phyloP scores from a whole-genome alignment of 2,113 vertebrate species.

The Melanocharis versteri region DNA sequence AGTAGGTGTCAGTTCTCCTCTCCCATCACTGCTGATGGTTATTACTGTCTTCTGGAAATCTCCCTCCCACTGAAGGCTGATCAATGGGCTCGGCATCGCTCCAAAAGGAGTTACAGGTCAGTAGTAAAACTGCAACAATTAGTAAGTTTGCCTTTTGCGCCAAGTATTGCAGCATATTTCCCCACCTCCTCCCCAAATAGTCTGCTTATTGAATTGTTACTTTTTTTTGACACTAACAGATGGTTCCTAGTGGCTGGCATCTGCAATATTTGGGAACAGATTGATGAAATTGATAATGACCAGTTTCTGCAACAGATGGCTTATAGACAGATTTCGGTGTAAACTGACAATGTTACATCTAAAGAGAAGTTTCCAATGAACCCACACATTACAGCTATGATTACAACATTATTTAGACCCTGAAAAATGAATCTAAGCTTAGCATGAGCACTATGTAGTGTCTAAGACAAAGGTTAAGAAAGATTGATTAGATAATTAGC shows the following conservation, averaged over 20 bases:
- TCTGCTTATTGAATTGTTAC: constrained; percentile 56
- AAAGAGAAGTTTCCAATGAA: constrained; percentile 58
- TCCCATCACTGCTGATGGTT: background rate
- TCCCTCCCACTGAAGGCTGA: constrained; percentile 11
- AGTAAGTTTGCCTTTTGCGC: background rate
- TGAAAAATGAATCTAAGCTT: constrained; percentile 54
- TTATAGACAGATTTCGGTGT: constrained; percentile 55
- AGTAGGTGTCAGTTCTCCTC: background rate
- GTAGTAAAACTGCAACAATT: background rate
- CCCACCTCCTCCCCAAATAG: background rate
- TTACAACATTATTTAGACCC: constrained; percentile 45
- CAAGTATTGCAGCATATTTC: background rate
- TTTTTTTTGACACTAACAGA: constrained; percentile 60
- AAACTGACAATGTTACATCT: constrained; percentile 52
- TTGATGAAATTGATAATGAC: constrained; percentile 70
- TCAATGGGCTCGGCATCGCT: background rate
- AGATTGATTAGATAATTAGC: constrained; percentile 67
- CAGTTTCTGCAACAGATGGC: constrained; percentile 63
- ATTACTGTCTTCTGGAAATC: background rate
- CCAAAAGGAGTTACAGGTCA: background rate
- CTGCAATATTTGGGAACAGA: constrained; percentile 67
- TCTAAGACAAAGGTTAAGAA: constrained; percentile 66
- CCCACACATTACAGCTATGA: constrained; percentile 37
- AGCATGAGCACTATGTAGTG: background rate
- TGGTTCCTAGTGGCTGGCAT: constrained; percentile 63